A percentile compares a stretch with the other conserved stretches of the same genome.
phyloP scores from a whole-genome alignment of 2,113 vertebrate species.

The Dunckerocampus dactyliophorus region DNA sequence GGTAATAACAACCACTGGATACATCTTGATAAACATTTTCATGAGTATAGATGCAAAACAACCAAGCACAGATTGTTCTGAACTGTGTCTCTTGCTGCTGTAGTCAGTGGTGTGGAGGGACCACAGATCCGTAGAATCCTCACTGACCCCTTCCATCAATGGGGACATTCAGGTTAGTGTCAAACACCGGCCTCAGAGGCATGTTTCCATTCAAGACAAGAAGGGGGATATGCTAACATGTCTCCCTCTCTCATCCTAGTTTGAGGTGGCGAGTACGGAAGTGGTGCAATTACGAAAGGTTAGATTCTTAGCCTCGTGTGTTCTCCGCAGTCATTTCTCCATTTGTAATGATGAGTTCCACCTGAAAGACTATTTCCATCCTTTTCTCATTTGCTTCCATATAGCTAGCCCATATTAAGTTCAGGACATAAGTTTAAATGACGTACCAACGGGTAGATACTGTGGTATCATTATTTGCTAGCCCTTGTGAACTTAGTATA shows the following conservation, averaged over 20 bases:
- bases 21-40: background rate
- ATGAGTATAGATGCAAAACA: conserved; percentile 3
- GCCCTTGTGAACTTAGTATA: conserved; percentile 8
- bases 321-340: conserved; percentile 26
- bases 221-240: conserved; percentile 47
- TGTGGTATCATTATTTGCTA: background rate
- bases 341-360: conserved; percentile 34
- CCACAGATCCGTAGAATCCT: conserved; percentile 71
- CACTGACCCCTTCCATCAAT: conserved; percentile 76
- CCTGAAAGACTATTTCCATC: conserved; percentile 36
- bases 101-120: conserved; percentile 80
- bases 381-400: conserved; percentile 50
- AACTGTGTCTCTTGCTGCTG: conserved; percentile 71
- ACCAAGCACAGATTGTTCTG: conserved; percentile 25
- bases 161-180: conserved; percentile 87
- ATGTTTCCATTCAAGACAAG: conserved; percentile 12
- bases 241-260: conserved; percentile 64
- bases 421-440: conserved; percentile 14
- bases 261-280: conserved; percentile 80
- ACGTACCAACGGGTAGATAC: conserved; percentile 15
- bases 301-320: conserved; percentile 65
- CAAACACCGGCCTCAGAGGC: conserved; percentile 26
- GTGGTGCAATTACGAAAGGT: conserved; percentile 93
- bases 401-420: conserved; percentile 29
- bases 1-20: too few species aligned